A percentile compares a stretch with the other conserved stretches of the same genome.
phyloP scores from a whole-genome alignment of 2,113 vertebrate species.

The Microtus ochrogaster region DNA sequence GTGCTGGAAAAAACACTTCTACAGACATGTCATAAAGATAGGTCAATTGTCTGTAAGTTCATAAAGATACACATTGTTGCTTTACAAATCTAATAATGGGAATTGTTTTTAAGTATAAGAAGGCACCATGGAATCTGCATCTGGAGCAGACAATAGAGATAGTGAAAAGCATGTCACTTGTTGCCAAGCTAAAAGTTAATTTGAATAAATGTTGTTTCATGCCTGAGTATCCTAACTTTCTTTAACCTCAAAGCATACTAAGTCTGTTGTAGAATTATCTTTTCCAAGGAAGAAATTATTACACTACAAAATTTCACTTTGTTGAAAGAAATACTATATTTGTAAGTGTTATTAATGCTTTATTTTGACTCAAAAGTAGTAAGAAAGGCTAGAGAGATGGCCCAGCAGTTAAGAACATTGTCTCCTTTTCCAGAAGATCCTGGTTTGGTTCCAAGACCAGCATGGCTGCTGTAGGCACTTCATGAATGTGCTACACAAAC shows the following conservation, averaged over 20 bases:
- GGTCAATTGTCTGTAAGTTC: neutral
- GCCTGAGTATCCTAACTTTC: slow-evolving; percentile 9
- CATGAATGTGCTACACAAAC: neutral
- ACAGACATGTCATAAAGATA: neutral
- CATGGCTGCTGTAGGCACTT: too few relatives aligned
- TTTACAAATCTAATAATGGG: slow-evolving; percentile 39
- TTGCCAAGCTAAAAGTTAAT: slow-evolving; percentile 54
- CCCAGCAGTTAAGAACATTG: neutral
- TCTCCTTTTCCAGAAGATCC: neutral
- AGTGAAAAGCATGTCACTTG: slow-evolving; percentile 1
- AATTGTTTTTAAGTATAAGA: neutral
- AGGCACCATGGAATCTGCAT: neutral
- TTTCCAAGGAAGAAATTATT: slow-evolving; percentile 40
- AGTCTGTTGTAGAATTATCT: neutral
- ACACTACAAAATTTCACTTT: slow-evolving; percentile 39
- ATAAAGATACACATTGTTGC: neutral
- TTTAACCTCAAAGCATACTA: slow-evolving; percentile 3
- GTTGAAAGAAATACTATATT: slow-evolving; percentile 47
- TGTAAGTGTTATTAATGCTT: slow-evolving; percentile 38
- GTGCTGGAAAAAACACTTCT: neutral
- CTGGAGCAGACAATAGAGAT: neutral
- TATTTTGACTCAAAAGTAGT: neutral
- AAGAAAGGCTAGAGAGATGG: neutral
- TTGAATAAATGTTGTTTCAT: slow-evolving; percentile 23
- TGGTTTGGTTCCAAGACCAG: neutral